A percentile compares a stretch with the other conserved stretches of the same genome.
These are phyloP conservation scores for Mycalesis mineus DNA, from an alignment of 2,888 invertebrate genomes.

Conservation along the genomic window DNA sequence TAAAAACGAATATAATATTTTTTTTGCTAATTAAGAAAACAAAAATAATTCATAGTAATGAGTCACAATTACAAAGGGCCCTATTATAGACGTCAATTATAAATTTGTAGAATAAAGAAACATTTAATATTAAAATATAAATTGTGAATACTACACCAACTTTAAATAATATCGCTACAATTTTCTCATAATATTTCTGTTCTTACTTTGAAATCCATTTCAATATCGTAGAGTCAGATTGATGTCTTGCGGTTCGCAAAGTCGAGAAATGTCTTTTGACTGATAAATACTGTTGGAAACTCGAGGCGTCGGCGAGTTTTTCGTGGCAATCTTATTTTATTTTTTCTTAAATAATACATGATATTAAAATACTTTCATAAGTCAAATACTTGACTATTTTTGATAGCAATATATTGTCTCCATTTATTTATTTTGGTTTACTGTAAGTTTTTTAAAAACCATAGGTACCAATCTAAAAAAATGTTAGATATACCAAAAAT, in stretches of 20 bases:
- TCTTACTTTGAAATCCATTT: conserved; percentile 16
- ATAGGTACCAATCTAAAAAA: too few species aligned
- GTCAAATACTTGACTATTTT: too few species aligned
- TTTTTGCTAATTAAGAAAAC: too few species aligned
- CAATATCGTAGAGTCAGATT: conserved; percentile 6
- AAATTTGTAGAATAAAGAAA: too few species aligned
- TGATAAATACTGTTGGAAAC: conserved; percentile 4
- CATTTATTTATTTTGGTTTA: too few species aligned
- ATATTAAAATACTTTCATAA: neutral
- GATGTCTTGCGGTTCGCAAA: conserved; percentile 6
- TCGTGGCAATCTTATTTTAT: neutral
- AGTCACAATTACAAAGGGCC: too few species aligned
- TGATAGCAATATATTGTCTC: too few species aligned
- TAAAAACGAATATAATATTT: too few species aligned
- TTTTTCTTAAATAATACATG: neutral
- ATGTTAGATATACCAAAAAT: too few species aligned
- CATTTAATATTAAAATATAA: neutral
- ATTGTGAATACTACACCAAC: neutral
- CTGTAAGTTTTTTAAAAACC: too few species aligned
- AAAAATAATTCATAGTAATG: too few species aligned
- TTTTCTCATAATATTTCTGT: conserved; percentile 1
- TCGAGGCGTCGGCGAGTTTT: conserved; percentile 1
- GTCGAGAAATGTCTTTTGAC: conserved; percentile 11
- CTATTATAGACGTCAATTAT: too few species aligned
- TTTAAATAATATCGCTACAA: conserved; percentile 4